Conservation (phyloP, 2,797 vertebrate species). For the Eospalax fontanierii region DNA sequence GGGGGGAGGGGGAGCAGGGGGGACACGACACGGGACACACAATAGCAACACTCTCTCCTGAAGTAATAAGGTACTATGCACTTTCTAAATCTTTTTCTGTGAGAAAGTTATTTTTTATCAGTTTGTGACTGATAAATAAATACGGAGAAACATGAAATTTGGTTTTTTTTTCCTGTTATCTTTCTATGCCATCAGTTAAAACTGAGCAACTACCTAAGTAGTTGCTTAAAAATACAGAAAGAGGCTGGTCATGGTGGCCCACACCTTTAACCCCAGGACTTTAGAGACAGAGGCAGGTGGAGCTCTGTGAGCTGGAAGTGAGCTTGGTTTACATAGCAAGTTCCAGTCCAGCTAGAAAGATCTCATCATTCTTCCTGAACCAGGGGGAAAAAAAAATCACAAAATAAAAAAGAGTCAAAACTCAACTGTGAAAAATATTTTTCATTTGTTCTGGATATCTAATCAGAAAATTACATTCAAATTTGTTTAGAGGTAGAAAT, state of each 20-base stretch:
- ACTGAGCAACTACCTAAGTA: neutral
- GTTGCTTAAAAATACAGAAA: constrained; percentile 18
- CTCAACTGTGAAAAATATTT: constrained; percentile 48
- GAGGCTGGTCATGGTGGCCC: too few relatives aligned
- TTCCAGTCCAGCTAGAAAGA: neutral
- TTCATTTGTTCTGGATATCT: constrained; percentile 76
- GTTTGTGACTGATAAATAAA: constrained; percentile 14
- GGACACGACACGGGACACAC: too few relatives aligned
- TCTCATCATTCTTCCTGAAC: neutral
- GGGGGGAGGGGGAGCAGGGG: too few relatives aligned
- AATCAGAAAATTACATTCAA: constrained; percentile 69
- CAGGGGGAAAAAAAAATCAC: neutral
- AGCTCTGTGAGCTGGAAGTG: too few relatives aligned
- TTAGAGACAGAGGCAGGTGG: too few relatives aligned
- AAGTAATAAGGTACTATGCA: neutral
- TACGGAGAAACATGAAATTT: constrained; percentile 44
- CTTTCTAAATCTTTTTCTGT: constrained; percentile 63
- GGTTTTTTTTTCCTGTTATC: neutral
- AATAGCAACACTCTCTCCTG: constrained; percentile 63
- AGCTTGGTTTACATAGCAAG: too few relatives aligned
- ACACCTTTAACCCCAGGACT: too few relatives aligned
- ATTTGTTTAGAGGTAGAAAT: constrained; percentile 5
- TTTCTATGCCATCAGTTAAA: neutral
- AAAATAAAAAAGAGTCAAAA: constrained; percentile 20
- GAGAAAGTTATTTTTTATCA: constrained; percentile 61